Evolutionary conservation across 1,140 invertebrate species (phyloP).

Genomic region (Drosophila melanica): DNA sequence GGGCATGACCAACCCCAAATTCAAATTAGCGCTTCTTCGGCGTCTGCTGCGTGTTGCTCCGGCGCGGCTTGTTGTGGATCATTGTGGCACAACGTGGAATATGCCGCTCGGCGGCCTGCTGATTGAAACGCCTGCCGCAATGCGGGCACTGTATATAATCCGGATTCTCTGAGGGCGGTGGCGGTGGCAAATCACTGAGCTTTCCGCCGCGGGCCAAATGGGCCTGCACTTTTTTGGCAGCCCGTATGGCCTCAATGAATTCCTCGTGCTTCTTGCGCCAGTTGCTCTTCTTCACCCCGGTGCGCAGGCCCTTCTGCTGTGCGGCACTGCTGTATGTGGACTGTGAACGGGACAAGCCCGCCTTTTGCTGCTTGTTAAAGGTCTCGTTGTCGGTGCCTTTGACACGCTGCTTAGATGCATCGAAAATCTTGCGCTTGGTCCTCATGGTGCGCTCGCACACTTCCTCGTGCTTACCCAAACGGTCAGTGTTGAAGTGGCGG

Average conservation of each 20-base stretch:
- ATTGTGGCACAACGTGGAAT: constrained; percentile 96
- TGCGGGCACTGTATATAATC: constrained; percentile 97
- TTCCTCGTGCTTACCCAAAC: constrained; percentile 91
- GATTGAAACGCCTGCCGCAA: constrained; percentile 94
- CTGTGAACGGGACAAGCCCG: constrained; percentile 44
- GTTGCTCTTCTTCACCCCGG: constrained; percentile 87
- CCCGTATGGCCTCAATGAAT: constrained; percentile 94
- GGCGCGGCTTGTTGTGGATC: constrained; percentile 91
- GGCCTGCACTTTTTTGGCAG: constrained; percentile 94
- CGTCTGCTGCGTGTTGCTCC: constrained; percentile 40
- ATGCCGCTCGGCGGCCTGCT: constrained; percentile 94
- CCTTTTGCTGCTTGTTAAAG: constrained; percentile 79
- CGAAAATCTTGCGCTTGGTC: constrained; percentile 94
- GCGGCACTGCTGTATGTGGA: constrained; percentile 66
- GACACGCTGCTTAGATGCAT: constrained; percentile 92
- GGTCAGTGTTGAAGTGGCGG: constrained; percentile 91
- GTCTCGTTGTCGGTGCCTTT: constrained; percentile 93
- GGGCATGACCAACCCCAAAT: constrained; percentile 23
- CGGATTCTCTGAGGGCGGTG: constrained; percentile 92
- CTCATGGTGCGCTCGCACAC: constrained; percentile 90
- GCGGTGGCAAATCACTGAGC: constrained; percentile 93
- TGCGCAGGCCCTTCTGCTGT: constrained; percentile 54
- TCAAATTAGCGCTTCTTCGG: constrained; percentile 50
- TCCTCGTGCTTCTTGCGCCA: constrained; percentile 97
- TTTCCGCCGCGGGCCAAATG: constrained; percentile 94